These are phyloP conservation scores for Fregata magnificens DNA, from an alignment of 2,113 vertebrate genomes.

Conservation along the genomic window DNA sequence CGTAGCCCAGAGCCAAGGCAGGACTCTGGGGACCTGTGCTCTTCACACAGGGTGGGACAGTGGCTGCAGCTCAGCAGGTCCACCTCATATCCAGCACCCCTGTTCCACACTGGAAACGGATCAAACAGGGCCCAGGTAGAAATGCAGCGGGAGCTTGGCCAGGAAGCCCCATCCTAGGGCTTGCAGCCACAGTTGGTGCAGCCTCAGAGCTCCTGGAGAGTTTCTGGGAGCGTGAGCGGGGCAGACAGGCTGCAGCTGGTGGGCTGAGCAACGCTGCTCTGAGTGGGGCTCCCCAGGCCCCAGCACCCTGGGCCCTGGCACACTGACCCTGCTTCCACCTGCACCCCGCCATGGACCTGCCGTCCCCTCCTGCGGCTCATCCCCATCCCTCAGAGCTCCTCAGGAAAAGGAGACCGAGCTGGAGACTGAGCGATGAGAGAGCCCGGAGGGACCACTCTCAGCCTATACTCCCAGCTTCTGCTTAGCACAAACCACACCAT, in stretches of 20 bases:
- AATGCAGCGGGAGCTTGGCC: neutral
- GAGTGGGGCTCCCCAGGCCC: neutral
- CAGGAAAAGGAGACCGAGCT: neutral
- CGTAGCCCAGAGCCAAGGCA: neutral
- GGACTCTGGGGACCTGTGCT: neutral
- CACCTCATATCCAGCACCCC: neutral
- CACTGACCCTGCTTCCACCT: neutral
- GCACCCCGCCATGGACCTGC: fast-evolving
- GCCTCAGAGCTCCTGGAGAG: neutral
- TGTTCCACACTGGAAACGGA: neutral
- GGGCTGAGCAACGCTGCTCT: neutral
- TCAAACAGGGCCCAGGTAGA: neutral
- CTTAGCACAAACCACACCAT: neutral
- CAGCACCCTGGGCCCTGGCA: neutral
- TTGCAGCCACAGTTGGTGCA: fast-evolving
- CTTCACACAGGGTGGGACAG: fast-evolving
- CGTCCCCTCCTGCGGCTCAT: fast-evolving
- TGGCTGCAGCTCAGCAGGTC: neutral
- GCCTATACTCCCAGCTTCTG: neutral
- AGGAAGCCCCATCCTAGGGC: neutral
- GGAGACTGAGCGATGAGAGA: neutral
- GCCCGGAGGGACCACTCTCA: neutral
- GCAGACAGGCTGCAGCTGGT: neutral
- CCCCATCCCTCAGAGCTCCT: neutral
- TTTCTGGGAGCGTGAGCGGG: neutral